These are phyloP conservation scores for Orius insidiosus DNA, from an alignment of 1,140 invertebrate species.

Conservation along the genomic window DNA sequence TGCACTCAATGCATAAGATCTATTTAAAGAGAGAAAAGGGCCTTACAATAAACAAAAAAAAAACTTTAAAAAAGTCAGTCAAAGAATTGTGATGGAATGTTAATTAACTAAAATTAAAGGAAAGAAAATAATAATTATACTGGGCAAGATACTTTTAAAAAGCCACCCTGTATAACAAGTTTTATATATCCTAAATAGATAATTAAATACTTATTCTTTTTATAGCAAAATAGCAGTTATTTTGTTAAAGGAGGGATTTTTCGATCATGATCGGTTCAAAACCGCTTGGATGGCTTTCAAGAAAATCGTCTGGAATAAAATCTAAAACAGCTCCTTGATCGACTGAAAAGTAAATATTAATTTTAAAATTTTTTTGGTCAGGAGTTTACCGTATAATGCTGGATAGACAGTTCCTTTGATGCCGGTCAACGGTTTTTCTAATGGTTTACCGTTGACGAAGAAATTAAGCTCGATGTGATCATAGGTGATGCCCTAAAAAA, in stretches of 20 bases:
- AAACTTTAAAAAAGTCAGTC: no score
- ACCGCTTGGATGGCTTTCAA: slow-evolving; percentile 65
- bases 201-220: no score
- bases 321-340: slow-evolving; percentile 95
- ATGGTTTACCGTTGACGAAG: slow-evolving; percentile 77
- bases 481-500: slow-evolving; percentile 66
- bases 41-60: no score
- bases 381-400: slow-evolving; percentile 65
- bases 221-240: no score
- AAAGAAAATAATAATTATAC: no score
- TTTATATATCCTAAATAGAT: no score
- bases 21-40: no score
- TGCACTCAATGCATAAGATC: no score
- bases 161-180: no score
- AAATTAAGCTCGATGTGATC: slow-evolving; percentile 96
- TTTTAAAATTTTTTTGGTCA: neutral
- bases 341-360: slow-evolving; percentile 42
- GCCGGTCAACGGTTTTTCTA: slow-evolving; percentile 71
- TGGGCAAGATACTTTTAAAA: no score
- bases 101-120: no score
- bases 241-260: slow-evolving; percentile 75
- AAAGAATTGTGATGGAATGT: no score
- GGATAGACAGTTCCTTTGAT: slow-evolving; percentile 85
- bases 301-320: slow-evolving; percentile 78
- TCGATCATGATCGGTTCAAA: slow-evolving; percentile 95